Evolutionary conservation across 1,140 invertebrate genomes (phyloP).

Genomic region (Diorhabda carinulata): DNA sequence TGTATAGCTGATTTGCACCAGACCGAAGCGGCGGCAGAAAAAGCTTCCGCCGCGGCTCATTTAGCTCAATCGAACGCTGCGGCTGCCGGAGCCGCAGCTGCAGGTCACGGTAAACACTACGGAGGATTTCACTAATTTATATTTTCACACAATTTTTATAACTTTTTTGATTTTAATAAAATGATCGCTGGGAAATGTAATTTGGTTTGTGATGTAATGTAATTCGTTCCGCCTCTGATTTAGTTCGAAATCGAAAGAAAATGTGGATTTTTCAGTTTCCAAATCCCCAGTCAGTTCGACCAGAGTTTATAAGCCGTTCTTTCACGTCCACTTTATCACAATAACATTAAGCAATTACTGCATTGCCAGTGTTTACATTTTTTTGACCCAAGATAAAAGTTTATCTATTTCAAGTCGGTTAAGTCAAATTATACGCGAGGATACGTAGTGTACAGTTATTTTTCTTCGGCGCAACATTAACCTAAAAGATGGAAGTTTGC

Average conservation of each 20-base stretch:
- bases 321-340: neutral
- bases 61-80: conserved; percentile 14
- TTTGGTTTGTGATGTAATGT: too few species aligned
- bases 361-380: neutral
- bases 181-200: too few species aligned
- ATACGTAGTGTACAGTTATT: neutral
- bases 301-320: too few species aligned
- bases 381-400: conserved; percentile 19
- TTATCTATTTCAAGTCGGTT: neutral
- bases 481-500: conserved; percentile 31
- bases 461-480: neutral
- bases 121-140: neutral
- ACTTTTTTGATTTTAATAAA: too few species aligned
- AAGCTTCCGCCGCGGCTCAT: conserved; percentile 9
- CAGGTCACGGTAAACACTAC: neutral
- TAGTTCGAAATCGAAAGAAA: too few species aligned
- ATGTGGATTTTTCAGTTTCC: too few species aligned
- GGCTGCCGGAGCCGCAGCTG: conserved; percentile 8
- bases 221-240: too few species aligned
- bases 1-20: conserved; percentile 28
- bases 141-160: too few species aligned
- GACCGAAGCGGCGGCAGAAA: conserved; percentile 26
- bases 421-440: neutral
- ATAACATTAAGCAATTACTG: neutral
- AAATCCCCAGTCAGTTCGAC: too few species aligned